phyloP scores from a whole-genome alignment of 1,140 invertebrate species.

The Anoplophora glabripennis region DNA sequence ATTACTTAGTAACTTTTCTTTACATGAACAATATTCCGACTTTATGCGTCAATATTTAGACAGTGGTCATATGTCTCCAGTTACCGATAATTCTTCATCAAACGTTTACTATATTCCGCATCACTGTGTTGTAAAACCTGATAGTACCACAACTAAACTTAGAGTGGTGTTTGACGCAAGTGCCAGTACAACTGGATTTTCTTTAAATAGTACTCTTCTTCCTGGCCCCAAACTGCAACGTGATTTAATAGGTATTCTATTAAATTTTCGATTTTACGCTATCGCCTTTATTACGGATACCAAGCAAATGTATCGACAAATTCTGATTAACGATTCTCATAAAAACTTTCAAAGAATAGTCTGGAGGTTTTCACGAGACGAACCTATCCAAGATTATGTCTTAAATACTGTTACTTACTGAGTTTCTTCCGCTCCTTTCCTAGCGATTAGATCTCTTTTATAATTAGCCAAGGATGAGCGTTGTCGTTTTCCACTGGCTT shows the following conservation, averaged over 20 bases:
- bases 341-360: conserved; percentile 19
- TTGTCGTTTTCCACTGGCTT: conserved; percentile 21
- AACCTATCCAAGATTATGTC: conserved; percentile 7
- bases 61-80: conserved; percentile 3
- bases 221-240: conserved; percentile 32
- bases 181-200: background rate
- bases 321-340: conserved; percentile 2
- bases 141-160: conserved; percentile 31
- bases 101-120: conserved; percentile 37
- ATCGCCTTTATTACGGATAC: conserved; percentile 41
- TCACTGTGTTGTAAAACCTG: conserved; percentile 35
- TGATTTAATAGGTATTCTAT: conserved; percentile 40
- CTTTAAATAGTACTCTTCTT: conserved; percentile 32
- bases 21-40: conserved; percentile 8
- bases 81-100: background rate
- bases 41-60: conserved; percentile 14
- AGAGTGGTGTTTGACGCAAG: conserved; percentile 11
- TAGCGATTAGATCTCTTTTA: conserved; percentile 33
- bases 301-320: conserved; percentile 20
- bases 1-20: background rate
- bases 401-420: conserved; percentile 41
- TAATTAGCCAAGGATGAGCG: conserved; percentile 27
- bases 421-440: conserved; percentile 29
- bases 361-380: conserved; percentile 10
- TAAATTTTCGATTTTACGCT: conserved; percentile 46